A percentile compares a stretch with the other conserved stretches of the same genome.
These are phyloP conservation scores for Drosophila colorata DNA, from an alignment of 2,888 invertebrate genomes.

Conservation along the genomic window DNA sequence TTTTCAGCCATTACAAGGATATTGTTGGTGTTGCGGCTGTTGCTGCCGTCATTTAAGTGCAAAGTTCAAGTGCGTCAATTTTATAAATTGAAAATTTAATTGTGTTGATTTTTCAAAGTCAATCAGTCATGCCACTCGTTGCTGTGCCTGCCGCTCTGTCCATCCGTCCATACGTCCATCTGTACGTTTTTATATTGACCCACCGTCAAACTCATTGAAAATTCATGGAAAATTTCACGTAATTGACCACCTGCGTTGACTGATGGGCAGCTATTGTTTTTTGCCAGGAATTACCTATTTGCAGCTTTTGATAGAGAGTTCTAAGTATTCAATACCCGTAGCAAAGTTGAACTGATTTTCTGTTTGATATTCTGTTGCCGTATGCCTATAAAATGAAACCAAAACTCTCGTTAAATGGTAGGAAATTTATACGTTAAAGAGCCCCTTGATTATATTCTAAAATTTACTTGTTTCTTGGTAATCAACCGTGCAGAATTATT, in stretches of 20 bases:
- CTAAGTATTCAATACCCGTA: background rate
- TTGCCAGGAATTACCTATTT: conserved; percentile 8
- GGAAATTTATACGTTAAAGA: too few relatives aligned
- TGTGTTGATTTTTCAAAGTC: conserved; percentile 63
- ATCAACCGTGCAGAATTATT: too few relatives aligned
- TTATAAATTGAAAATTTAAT: conserved; percentile 60
- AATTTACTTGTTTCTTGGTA: too few relatives aligned
- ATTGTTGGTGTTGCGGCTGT: conserved; percentile 4
- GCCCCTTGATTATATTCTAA: too few relatives aligned
- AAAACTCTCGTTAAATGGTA: background rate
- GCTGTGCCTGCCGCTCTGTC: background rate
- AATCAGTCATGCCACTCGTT: conserved; percentile 21
- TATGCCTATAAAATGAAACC: too few relatives aligned
- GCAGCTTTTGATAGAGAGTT: background rate
- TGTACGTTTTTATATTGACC: conserved; percentile 51
- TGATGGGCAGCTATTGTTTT: conserved; percentile 24
- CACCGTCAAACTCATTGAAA: conserved; percentile 57
- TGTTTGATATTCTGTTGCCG: background rate
- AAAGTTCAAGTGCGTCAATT: conserved; percentile 48
- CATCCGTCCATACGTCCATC: background rate
- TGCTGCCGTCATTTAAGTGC: conserved; percentile 14
- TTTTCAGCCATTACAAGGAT: conserved; percentile 9
- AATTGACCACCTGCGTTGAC: conserved; percentile 39
- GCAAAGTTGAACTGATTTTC: background rate
- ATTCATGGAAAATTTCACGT: conserved; percentile 64